These are phyloP conservation scores for Troides aeacus DNA, from an alignment of 2,888 invertebrate species.

Conservation along the genomic window DNA sequence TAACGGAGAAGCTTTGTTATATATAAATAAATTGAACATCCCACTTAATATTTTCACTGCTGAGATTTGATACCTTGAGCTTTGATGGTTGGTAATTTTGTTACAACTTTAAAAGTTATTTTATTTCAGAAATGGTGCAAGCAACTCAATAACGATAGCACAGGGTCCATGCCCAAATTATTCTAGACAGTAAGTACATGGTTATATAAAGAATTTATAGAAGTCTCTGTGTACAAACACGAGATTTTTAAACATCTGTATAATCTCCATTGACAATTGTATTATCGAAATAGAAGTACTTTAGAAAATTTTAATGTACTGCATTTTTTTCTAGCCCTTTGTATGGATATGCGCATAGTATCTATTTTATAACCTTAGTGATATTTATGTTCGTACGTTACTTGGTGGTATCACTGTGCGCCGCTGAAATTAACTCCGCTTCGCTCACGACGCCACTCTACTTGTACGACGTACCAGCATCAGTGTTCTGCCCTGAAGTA, in stretches of 20 bases:
- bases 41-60: too few species aligned
- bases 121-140: conserved; percentile 32
- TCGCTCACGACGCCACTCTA: conserved; percentile 67
- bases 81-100: neutral
- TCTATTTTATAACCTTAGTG: conserved; percentile 31
- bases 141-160: conserved; percentile 4
- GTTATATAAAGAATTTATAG: too few species aligned
- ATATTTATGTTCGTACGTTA: conserved; percentile 46
- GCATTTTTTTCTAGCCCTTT: conserved; percentile 31
- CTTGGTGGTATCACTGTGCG: conserved; percentile 78
- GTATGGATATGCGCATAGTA: conserved; percentile 54
- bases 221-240: too few species aligned
- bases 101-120: neutral
- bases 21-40: too few species aligned
- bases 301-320: neutral
- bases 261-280: too few species aligned
- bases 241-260: too few species aligned
- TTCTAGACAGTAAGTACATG: conserved; percentile 32
- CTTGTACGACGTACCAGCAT: conserved; percentile 78
- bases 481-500: conserved; percentile 78
- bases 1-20: too few species aligned
- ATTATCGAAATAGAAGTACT: too few species aligned
- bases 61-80: too few species aligned
- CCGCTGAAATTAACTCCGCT: conserved; percentile 75
- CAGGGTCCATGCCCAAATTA: conserved; percentile 29